Conservation (phyloP, 1,140 invertebrate species). For the Apocrypta bakeri region DNA sequence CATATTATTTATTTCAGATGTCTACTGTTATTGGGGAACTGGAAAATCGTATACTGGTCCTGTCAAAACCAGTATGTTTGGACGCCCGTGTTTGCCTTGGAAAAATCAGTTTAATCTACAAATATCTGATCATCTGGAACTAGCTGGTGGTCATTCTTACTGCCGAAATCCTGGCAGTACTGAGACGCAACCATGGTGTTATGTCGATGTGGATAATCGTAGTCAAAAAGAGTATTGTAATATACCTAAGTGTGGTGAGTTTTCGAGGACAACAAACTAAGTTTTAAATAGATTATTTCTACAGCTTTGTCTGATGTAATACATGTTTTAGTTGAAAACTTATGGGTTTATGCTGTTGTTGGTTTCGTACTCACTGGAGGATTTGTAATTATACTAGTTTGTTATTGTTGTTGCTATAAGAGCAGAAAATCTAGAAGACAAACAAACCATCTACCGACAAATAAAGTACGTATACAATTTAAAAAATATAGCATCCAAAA, state of each 20-base stretch:
- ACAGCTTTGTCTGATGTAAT: constrained; percentile 9
- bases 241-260: constrained; percentile 87
- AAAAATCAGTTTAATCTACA: constrained; percentile 83
- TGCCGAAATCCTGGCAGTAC: constrained; percentile 92
- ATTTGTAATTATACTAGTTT: constrained; percentile 71
- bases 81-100: constrained; percentile 89
- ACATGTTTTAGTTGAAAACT: constrained; percentile 69
- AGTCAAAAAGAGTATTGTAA: constrained; percentile 85
- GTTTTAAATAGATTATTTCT: neutral
- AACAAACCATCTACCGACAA: constrained; percentile 68
- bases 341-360: constrained; percentile 77
- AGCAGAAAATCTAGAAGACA: constrained; percentile 67
- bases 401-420: constrained; percentile 72
- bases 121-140: constrained; percentile 85
- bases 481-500: neutral
- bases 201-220: constrained; percentile 81
- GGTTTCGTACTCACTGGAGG: constrained; percentile 74
- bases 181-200: constrained; percentile 93
- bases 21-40: constrained; percentile 90
- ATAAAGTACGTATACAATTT: constrained; percentile 61
- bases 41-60: constrained; percentile 88
- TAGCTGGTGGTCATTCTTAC: constrained; percentile 91
- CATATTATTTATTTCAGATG: constrained; percentile 72
- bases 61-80: constrained; percentile 82
- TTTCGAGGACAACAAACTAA: neutral